phyloP scores from a whole-genome alignment of 1,140 invertebrate genomes.

The Bombus breviceps region DNA sequence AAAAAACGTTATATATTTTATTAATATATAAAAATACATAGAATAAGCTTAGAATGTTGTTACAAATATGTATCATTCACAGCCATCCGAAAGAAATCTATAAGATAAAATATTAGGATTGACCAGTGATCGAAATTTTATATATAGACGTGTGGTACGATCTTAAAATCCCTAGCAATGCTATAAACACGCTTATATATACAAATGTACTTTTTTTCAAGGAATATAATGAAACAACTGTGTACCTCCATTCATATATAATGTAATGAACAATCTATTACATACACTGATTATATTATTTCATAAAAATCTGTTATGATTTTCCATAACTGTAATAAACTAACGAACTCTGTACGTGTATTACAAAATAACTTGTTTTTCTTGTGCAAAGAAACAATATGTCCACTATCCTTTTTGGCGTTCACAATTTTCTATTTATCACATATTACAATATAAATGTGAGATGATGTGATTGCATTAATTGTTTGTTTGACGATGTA shows the following conservation, averaged over 20 bases:
- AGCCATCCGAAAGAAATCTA: background rate
- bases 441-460: conserved; percentile 28
- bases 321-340: background rate
- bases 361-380: conserved; percentile 19
- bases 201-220: conserved; percentile 10
- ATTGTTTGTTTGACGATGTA: conserved; percentile 5
- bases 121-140: background rate
- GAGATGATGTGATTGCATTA: conserved; percentile 42
- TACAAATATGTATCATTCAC: no score
- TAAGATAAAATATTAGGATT: background rate
- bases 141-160: background rate
- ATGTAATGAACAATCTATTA: conserved; percentile 1
- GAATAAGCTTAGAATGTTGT: no score
- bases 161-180: conserved; percentile 7
- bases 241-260: background rate
- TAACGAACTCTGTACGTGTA: background rate
- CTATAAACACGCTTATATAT: background rate
- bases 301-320: background rate
- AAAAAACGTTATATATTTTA: no score
- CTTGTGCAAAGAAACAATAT: conserved; percentile 64
- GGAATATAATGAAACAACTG: background rate
- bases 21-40: no score
- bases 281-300: background rate
- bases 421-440: conserved; percentile 73
- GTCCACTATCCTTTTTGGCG: conserved; percentile 69